Base-by-base conservation (phyloP, 2,888 invertebrate genomes). In the Leptinotarsa juncta region DNA sequence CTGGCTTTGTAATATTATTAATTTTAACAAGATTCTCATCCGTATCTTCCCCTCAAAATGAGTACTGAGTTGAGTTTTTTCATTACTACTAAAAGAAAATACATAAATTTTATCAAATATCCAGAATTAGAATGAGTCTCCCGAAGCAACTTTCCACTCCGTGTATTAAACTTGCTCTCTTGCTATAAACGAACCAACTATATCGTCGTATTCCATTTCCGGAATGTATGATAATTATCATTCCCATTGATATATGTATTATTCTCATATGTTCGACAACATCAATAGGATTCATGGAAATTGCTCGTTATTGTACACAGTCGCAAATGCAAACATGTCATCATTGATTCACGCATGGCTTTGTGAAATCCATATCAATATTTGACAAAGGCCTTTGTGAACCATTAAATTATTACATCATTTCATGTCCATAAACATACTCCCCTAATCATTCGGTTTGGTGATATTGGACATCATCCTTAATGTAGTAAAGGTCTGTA, bases 241-340 rank as follows among this genome's bases (percentile, higher is more conserved):
- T 42, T 14, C 18, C 23, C 32, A 69, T 60, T 57, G 48, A 69
- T 60, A 20, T 42, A 53, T 26, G 53, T 65, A 70, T 70, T 65
- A 48, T 76, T 50, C 69, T 48, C 67, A 65, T 75, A 70, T 69
- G 69, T 71, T 57, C 77, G 77, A 74, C 77, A 80, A 80, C 83
- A 84, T 87, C 85, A 86, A 87, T 86, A 81, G 86, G 80, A 84
- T 84, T 84, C 81, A 85, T 85, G 86, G 84, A 86, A 87, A 86
- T 87, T 86, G 86, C 86, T 85, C 84, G 85, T 86, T 86, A 87
- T 86, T 86, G 86, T 86, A 82, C 78, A 82, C 81, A 82, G 77
- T 79, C 70, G 73, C 78, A 82, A 77, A 81, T 76, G 81, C 81
- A 83, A 81, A 83, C 82, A 83, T 80, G 79, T 81, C 81, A 81